phyloP scores from a whole-genome alignment of 2,888 invertebrate species.

The Trichogramma dendrolimi region DNA sequence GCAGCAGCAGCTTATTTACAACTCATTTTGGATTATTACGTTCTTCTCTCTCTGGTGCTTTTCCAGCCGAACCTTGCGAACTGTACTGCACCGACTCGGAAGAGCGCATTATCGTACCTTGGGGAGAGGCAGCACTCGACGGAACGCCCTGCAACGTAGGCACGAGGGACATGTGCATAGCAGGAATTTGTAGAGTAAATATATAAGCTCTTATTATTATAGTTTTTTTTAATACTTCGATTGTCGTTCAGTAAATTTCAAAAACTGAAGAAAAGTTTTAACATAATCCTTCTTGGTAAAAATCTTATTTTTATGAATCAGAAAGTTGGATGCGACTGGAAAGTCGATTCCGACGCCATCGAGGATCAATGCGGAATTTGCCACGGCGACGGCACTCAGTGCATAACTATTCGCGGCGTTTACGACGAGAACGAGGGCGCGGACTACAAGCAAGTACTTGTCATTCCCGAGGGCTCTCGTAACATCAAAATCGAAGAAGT shows the following conservation, averaged over 20 bases:
- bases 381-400: slow-evolving; percentile 65
- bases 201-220: neutral
- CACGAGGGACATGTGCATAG: slow-evolving; percentile 62
- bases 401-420: slow-evolving; percentile 57
- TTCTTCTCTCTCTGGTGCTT: neutral
- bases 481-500: slow-evolving; percentile 61
- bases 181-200: slow-evolving; percentile 61
- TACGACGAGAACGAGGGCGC: slow-evolving; percentile 55
- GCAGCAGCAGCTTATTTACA: no score
- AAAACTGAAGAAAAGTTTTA: neutral
- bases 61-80: slow-evolving; percentile 57
- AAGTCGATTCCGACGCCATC: slow-evolving; percentile 60
- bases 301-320: slow-evolving; percentile 37
- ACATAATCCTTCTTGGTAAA: neutral
- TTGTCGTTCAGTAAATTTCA: neutral
- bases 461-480: slow-evolving; percentile 59
- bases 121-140: slow-evolving; percentile 60
- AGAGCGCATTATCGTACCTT: slow-evolving; percentile 57
- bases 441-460: slow-evolving; percentile 59
- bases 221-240: neutral
- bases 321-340: slow-evolving; percentile 67
- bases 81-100: slow-evolving; percentile 61
- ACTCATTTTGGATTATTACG: no score
- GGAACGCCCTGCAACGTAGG: slow-evolving; percentile 64
- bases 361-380: slow-evolving; percentile 68